Percentiles rank a stretch among this genome's conserved stretches.
phyloP scores from a whole-genome alignment of 2,113 vertebrate genomes.

The Rattus rattus region DNA sequence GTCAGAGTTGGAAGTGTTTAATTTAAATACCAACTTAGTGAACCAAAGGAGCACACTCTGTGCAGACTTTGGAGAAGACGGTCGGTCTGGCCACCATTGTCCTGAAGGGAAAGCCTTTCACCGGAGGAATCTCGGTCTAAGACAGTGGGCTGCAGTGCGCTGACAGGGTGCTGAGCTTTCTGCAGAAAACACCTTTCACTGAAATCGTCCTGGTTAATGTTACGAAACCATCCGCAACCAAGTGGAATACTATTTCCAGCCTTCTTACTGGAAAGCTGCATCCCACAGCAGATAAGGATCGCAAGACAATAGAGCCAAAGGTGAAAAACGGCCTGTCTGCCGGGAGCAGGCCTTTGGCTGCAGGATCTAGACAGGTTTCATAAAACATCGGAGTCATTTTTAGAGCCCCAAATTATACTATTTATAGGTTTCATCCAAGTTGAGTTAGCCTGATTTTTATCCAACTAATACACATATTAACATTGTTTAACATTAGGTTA shows the following conservation, averaged over 20 bases:
- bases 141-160: not conserved
- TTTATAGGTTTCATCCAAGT: slow-evolving; percentile 74
- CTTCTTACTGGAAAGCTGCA: slow-evolving; percentile 26
- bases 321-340: not conserved
- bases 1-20: slow-evolving; percentile 41
- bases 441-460: slow-evolving; percentile 78
- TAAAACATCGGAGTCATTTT: slow-evolving; percentile 73
- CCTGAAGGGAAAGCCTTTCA: slow-evolving; percentile 20
- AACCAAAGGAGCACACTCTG: not conserved
- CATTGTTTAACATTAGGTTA: slow-evolving; percentile 59
- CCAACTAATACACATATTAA: slow-evolving; percentile 73
- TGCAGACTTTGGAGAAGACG: slow-evolving; percentile 1
- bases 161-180: not conserved
- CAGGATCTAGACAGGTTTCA: not conserved
- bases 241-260: slow-evolving; percentile 24
- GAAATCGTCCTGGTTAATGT: slow-evolving; percentile 35
- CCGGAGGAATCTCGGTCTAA: not conserved
- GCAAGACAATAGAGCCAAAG: slow-evolving; percentile 5
- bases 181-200: not conserved
- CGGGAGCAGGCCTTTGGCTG: slow-evolving; percentile 1
- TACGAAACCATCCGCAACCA: slow-evolving; percentile 16
- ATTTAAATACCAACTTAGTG: slow-evolving; percentile 40
- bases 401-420: slow-evolving; percentile 68
- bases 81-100: not conserved
- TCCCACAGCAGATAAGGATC: slow-evolving; percentile 31